Evolutionary conservation across 2,113 vertebrate genomes (phyloP), one percentile per base, ranked within the genome.

Genomic region (Eudyptes chrysolophus): DNA sequence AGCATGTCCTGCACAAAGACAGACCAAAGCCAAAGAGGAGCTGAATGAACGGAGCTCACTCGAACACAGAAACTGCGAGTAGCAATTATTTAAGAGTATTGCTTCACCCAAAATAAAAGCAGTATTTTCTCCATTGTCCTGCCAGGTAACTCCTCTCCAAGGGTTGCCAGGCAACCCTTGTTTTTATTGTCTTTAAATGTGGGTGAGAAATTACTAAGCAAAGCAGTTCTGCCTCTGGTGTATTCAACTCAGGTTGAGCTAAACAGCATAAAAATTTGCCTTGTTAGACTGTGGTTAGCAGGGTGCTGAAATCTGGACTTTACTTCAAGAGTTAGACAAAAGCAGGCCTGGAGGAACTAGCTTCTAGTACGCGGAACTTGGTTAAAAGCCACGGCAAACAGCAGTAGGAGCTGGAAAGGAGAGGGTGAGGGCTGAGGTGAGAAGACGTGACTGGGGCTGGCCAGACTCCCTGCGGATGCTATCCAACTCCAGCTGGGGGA

Each of bases 401-500:
- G 29, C 17, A 15, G 16, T 8, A 7, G 25, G 42, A 44, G 38
- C 30, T 60, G 36, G 66, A 16, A 46, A 24, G 46, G 57, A 26
- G 42, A 20, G 4, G 65, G 7, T 3, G n/a, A 58, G 62, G 24
- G 13, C 26, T 40, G 49, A 11, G 71, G 24, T 7, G 40, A 24
- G 68, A 7, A 49, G n/a, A 25, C 3, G 0, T 1, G 36, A 22
- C 30, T 10, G 55, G 27, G 29, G 9, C 52, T 25, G 62, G 15
- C 6, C 6, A 1, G 58, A 13, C 10, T 13, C 22, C 1, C 8
- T 8, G 9, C 1, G 22, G 44, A 6, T 44, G 18, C 30, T 19
- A 1, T 26, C 16, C 16, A 4, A 0, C 26, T 26, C 20, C 38
- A 24, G 57, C 16, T 13, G 30, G 25, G 32, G 69, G 51, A 11